A percentile compares a stretch with the other conserved stretches of the same genome.
These are phyloP conservation scores for Diuraphis noxia DNA, from an alignment of 1,140 invertebrate genomes.

Conservation along the genomic window DNA sequence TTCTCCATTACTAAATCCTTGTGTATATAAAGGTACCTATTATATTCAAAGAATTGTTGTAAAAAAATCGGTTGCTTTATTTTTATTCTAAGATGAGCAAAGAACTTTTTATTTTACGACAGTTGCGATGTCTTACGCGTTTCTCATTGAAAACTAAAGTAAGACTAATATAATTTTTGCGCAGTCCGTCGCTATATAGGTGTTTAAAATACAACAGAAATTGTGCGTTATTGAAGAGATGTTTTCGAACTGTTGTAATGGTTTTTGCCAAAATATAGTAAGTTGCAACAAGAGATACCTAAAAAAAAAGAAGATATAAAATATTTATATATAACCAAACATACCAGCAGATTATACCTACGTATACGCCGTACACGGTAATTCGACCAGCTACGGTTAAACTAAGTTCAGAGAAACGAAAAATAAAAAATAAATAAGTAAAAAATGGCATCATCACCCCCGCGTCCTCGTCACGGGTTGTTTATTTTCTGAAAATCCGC, in stretches of 20 bases:
- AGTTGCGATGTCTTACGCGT: neutral
- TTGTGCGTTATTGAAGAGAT: neutral
- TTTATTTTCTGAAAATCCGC: neutral
- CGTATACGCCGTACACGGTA: neutral
- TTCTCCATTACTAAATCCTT: neutral
- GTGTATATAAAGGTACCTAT: too few relatives aligned
- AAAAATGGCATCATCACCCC: neutral
- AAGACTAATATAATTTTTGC: neutral
- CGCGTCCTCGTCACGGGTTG: neutral
- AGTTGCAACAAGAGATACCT: neutral
- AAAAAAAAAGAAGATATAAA: neutral
- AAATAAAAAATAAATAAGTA: neutral
- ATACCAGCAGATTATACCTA: neutral
- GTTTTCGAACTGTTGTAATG: neutral
- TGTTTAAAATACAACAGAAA: neutral
- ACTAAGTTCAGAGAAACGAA: neutral
- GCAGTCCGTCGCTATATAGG: too few relatives aligned
- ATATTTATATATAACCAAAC: neutral
- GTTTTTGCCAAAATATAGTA: neutral
- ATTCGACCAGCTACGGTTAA: neutral
- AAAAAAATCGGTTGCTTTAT: neutral
- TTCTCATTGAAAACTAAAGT: neutral
- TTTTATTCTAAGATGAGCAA: neutral
- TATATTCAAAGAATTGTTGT: neutral
- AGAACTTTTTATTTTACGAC: neutral